A percentile compares a stretch with the other conserved stretches of the same genome.
Conservation (phyloP, 2,113 vertebrate genomes). For the Clarias batrachus region DNA sequence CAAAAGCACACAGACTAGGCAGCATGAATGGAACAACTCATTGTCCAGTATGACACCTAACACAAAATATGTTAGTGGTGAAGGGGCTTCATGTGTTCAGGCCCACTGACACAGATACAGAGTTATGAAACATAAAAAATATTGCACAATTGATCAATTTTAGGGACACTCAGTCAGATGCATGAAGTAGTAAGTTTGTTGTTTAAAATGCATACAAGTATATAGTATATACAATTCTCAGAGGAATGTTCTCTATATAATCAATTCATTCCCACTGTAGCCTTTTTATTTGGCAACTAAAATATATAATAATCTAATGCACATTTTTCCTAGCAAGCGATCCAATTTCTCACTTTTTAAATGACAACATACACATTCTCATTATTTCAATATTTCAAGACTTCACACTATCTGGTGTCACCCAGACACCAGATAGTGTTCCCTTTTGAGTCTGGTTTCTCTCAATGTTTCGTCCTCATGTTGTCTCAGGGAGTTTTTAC, state of each 20-base stretch:
- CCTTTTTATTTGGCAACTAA: background rate
- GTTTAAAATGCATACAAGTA: background rate
- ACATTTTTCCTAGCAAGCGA: background rate
- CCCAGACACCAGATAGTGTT: background rate
- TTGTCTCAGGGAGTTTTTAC: conserved; percentile 4
- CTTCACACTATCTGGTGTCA: conserved; percentile 1
- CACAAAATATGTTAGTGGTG: conserved; percentile 21
- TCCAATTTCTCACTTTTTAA: background rate
- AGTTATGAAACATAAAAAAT: conserved; percentile 40
- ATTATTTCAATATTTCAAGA: conserved; percentile 1
- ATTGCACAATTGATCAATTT: conserved; percentile 43
- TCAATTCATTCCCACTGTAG: background rate
- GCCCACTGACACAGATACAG: conserved; percentile 50
- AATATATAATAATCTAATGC: background rate
- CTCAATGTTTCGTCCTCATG: background rate
- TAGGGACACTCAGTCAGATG: conserved; percentile 7
- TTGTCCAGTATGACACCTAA: conserved; percentile 36
- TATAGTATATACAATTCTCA: background rate
- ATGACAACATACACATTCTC: background rate
- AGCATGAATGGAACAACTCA: conserved; percentile 27
- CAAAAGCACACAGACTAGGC: conserved; percentile 30
- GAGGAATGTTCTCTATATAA: background rate
- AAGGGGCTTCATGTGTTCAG: conserved; percentile 33
- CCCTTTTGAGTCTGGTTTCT: background rate
- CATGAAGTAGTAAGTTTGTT: background rate